Evolutionary conservation across 2,797 vertebrate species (phyloP).

Genomic region (Labroides dimidiatus): DNA sequence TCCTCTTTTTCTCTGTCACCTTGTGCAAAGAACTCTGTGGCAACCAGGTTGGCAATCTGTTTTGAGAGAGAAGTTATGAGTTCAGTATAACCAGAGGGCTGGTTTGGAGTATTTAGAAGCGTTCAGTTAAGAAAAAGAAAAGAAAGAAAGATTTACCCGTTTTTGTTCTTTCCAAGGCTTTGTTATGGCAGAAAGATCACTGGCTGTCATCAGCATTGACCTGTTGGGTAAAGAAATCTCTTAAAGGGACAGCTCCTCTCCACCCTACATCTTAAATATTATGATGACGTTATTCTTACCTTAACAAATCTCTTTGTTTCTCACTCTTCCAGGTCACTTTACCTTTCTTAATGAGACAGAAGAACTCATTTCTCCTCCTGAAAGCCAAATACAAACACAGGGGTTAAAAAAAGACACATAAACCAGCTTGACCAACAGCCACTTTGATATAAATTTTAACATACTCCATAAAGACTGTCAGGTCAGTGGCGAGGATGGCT

Average conservation of each 20-base stretch:
- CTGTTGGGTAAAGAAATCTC: constrained; percentile 41
- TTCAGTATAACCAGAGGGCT: constrained; percentile 6
- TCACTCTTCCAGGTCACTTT: constrained; percentile 66
- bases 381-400: constrained; percentile 14
- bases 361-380: constrained; percentile 65
- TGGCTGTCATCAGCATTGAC: constrained; percentile 77
- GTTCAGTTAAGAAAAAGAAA: neutral
- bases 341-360: constrained; percentile 55
- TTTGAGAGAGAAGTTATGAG: constrained; percentile 2
- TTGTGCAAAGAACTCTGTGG: constrained; percentile 77
- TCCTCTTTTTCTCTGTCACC: constrained; percentile 74
- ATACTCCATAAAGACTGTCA: constrained; percentile 70
- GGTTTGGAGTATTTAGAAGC: neutral
- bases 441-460: constrained; percentile 19
- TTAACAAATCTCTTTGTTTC: constrained; percentile 67
- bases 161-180: constrained; percentile 76
- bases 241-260: neutral
- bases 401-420: neutral
- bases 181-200: constrained; percentile 72
- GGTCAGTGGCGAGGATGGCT: constrained; percentile 72
- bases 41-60: constrained; percentile 70
- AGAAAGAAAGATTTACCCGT: constrained; percentile 45
- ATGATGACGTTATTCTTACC: constrained; percentile 39
- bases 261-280: no score
- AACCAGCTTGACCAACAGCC: neutral